Conservation (phyloP, 2,113 vertebrate genomes). For the Sceloporus undulatus region DNA sequence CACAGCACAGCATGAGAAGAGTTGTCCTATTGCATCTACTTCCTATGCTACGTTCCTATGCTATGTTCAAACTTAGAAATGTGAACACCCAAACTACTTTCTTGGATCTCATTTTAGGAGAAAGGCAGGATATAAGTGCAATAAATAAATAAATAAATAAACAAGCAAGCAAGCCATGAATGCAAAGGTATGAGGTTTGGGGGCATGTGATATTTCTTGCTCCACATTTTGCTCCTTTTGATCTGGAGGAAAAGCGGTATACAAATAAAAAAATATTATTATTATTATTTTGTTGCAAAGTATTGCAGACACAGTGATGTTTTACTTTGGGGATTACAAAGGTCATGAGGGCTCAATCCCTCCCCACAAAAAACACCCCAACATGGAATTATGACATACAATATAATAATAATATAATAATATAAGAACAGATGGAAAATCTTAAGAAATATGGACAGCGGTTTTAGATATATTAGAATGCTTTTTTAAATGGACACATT, state of each 20-base stretch:
- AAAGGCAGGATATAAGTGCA: too few species aligned
- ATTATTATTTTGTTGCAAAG: too few species aligned
- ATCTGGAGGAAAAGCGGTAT: too few species aligned
- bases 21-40: neutral
- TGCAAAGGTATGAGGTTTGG: neutral
- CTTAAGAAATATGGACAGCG: neutral
- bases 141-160: too few species aligned
- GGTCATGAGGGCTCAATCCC: neutral
- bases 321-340: neutral
- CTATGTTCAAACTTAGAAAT: neutral
- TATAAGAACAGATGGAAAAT: neutral
- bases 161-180: neutral
- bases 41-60: neutral
- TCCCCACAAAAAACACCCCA: neutral
- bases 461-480: neutral
- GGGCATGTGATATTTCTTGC: neutral
- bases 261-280: too few species aligned
- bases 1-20: neutral
- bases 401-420: too few species aligned
- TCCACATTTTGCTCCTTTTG: neutral
- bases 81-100: neutral
- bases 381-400: neutral
- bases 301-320: too few species aligned
- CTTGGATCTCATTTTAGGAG: too few species aligned
- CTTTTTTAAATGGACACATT: neutral